phyloP scores from a whole-genome alignment of 2,113 vertebrate species.

The Chiloscyllium plagiosum region DNA sequence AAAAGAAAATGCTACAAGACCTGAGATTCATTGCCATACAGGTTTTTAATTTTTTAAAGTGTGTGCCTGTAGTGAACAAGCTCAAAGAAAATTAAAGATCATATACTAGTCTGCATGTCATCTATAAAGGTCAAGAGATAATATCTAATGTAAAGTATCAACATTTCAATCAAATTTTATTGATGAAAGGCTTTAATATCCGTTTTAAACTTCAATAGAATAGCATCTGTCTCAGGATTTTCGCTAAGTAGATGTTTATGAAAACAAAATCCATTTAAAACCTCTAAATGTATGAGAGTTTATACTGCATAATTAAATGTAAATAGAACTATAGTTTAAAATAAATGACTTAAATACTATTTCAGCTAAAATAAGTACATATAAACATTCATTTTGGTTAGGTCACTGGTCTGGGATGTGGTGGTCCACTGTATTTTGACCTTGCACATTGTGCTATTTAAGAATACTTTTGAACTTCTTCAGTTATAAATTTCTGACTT shows the following conservation, averaged over 20 bases:
- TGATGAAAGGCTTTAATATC: neutral
- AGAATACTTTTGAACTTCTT: neutral
- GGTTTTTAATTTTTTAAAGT: conserved; percentile 33
- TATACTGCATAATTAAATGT: neutral
- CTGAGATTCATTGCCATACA: conserved; percentile 26
- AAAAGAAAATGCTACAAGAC: conserved; percentile 28
- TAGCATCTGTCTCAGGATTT: neutral
- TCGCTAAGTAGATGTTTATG: neutral
- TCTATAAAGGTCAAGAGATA: neutral
- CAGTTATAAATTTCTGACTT: neutral
- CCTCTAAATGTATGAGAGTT: neutral
- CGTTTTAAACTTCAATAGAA: neutral
- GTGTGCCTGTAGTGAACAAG: conserved; percentile 25
- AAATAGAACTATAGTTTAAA: neutral
- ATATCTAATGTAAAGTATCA: neutral
- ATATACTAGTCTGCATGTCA: conserved; percentile 13
- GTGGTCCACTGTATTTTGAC: neutral
- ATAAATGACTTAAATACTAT: neutral
- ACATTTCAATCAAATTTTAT: neutral
- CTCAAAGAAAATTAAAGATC: conserved; percentile 27
- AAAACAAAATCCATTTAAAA: neutral
- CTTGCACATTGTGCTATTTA: neutral
- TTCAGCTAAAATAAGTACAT: neutral
- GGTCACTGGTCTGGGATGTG: neutral
- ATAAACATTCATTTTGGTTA: neutral